phyloP scores from a whole-genome alignment of 30 jellyfish, hydroid and myxozoan species.

The Cassiopea xamachana region DNA sequence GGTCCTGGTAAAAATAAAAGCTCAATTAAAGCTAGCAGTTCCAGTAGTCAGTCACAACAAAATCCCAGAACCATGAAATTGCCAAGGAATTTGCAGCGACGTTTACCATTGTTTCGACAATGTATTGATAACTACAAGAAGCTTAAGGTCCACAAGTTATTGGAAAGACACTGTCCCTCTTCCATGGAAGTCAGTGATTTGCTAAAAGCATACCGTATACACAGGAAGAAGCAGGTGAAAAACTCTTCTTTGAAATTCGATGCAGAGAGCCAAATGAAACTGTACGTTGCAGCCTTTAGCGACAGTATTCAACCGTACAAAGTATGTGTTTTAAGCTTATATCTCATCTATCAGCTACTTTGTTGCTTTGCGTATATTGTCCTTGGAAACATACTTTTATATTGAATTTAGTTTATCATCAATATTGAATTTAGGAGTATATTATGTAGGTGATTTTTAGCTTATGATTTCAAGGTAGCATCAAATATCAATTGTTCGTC shows the following conservation, averaged over 20 bases:
- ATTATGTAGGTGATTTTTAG: too few species aligned
- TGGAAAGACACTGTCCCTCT: constrained; percentile 59
- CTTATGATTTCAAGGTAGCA: too few species aligned
- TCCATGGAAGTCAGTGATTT: neutral
- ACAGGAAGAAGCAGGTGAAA: neutral
- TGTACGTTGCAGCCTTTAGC: constrained; percentile 54
- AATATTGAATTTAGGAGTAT: too few species aligned
- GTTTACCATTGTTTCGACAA: constrained; percentile 10
- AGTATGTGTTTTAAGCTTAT: constrained; percentile 24
- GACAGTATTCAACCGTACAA: constrained; percentile 63
- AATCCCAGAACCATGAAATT: neutral
- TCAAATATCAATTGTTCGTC: too few species aligned
- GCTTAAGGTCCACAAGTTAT: constrained; percentile 8
- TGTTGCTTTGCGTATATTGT: neutral
- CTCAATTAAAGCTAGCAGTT: neutral
- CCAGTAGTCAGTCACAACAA: neutral
- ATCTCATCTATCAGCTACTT: neutral
- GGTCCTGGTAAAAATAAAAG: neutral
- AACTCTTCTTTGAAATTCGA: neutral
- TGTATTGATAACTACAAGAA: constrained; percentile 50
- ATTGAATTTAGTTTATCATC: too few species aligned
- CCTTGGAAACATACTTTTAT: too few species aligned
- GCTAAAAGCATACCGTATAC: neutral
- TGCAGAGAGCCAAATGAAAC: neutral
- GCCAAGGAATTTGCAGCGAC: constrained; percentile 50